Conservation (phyloP, 2,888 invertebrate genomes). For the Diaphora mendica region DNA sequence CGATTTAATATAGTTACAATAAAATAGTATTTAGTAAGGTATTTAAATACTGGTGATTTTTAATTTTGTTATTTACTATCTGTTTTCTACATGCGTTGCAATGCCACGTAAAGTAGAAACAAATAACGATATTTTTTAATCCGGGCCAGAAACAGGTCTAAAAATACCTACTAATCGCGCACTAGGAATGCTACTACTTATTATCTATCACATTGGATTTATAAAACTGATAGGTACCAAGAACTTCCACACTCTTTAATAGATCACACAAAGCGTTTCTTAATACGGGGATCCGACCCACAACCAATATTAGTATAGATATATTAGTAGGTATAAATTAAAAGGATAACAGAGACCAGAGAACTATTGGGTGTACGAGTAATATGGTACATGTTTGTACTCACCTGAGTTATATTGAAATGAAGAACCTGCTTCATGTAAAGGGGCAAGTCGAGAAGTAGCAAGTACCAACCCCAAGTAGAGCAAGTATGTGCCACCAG, state of each 20-base stretch:
- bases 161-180: too few relatives aligned
- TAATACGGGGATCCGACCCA: too few relatives aligned
- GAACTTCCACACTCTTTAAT: too few relatives aligned
- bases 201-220: too few relatives aligned
- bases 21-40: neutral
- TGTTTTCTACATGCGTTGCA: neutral
- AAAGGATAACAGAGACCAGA: neutral
- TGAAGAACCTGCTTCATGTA: constrained; percentile 93
- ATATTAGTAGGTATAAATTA: too few relatives aligned
- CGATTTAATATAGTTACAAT: neutral
- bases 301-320: too few relatives aligned
- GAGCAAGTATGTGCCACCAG: constrained; percentile 90
- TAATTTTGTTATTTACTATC: neutral
- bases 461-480: constrained; percentile 25
- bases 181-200: too few relatives aligned
- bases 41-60: neutral
- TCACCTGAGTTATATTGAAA: constrained; percentile 90
- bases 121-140: too few relatives aligned
- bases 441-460: constrained; percentile 62
- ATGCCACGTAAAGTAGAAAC: neutral
- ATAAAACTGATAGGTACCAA: too few relatives aligned
- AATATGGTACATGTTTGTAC: constrained; percentile 56
- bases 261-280: too few relatives aligned
- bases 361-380: neutral
- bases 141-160: too few relatives aligned